Base-by-base conservation (phyloP, 2,888 invertebrate species). In the Drosophila planitibia region DNA sequence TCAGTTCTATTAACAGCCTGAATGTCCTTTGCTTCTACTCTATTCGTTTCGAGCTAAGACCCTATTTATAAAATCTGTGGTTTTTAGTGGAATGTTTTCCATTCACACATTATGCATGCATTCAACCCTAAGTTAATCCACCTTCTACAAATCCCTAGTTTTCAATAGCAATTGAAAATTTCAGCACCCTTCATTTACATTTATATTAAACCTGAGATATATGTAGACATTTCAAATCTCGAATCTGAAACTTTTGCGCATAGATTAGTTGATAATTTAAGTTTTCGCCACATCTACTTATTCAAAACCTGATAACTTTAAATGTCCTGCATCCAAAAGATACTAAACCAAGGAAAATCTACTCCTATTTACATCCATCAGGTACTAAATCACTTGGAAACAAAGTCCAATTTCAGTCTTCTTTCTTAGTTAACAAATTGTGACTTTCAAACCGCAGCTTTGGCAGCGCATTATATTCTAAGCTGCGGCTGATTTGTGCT, bases 401-500 rank as follows among this genome's bases (percentile, higher is more conserved):
- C 4, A 16, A 47, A 25, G 16, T 25, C 1, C 1, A 47, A 47
- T 25, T 47, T 47, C 25, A 25, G 14, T 44, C 4, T 0, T 16
- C 1, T 22, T 47, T 47, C 25, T 25, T 16, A 16, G 16, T 47
- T 47, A 3, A 9, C 25, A 47, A 47, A 25, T 47, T 25, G 47
- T 47, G 28, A 47, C 47, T 47, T 47, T 47, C 4, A 16, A 25
- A 1, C 4, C 25, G 47, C 52, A 30, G 28, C 10, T 30, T 16
- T 35, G 4, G 35, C 14, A 16, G 16, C 47, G 16, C 59, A 67
- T 70, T 67, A 28, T 28, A 14, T 59, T 32, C 37, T 41, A 53
- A 66, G 53, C 39, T 53, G 16, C 52, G n/a, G 47, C 30, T 32
- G 41, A 22, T 30, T 41, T 53, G n/a, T 44, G 51, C 39, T 47